A percentile compares a stretch with the other conserved stretches of the same genome.
phyloP scores from a whole-genome alignment of 2,113 vertebrate genomes.

The Garra rufa region DNA sequence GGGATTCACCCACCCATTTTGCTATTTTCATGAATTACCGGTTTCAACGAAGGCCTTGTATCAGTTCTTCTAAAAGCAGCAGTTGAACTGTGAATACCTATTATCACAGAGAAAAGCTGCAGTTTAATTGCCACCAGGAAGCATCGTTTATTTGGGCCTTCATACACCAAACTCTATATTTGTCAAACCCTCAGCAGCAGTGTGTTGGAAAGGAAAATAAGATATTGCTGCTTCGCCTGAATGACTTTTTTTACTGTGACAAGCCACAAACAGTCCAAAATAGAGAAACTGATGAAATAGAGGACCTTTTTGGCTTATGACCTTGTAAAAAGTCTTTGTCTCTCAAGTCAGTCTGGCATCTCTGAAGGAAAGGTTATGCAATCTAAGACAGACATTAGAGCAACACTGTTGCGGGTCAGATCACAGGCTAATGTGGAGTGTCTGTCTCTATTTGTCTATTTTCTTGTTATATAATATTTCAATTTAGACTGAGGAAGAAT shows the following conservation, averaged over 20 bases:
- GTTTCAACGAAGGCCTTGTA: not conserved
- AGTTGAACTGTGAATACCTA: not conserved
- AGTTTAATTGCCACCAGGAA: conserved; percentile 17
- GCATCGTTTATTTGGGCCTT: not conserved
- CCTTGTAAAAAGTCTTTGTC: conserved; percentile 3
- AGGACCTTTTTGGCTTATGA: not conserved
- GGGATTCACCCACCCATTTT: conserved; percentile 3
- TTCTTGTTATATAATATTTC: conserved; percentile 6
- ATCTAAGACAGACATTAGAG: conserved; percentile 8
- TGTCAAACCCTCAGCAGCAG: not conserved
- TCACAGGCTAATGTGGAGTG: conserved; percentile 13
- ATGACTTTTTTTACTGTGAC: not conserved
- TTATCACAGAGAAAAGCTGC: conserved; percentile 21
- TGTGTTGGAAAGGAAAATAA: not conserved
- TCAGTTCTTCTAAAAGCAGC: conserved; percentile 1
- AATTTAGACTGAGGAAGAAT: not conserved
- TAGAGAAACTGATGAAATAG: not conserved
- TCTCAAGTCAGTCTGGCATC: not conserved
- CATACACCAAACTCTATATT: not conserved
- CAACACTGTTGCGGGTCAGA: not conserved
- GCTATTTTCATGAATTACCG: conserved; percentile 12
- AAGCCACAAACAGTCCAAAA: conserved; percentile 11
- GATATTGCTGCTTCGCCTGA: not conserved
- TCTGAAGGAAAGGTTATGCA: conserved; percentile 1
- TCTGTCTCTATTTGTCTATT: not conserved